A percentile compares a stretch with the other conserved stretches of the same genome.
Evolutionary conservation across 1,140 invertebrate genomes (phyloP).

Genomic region (Aphaenogaster rudis): DNA sequence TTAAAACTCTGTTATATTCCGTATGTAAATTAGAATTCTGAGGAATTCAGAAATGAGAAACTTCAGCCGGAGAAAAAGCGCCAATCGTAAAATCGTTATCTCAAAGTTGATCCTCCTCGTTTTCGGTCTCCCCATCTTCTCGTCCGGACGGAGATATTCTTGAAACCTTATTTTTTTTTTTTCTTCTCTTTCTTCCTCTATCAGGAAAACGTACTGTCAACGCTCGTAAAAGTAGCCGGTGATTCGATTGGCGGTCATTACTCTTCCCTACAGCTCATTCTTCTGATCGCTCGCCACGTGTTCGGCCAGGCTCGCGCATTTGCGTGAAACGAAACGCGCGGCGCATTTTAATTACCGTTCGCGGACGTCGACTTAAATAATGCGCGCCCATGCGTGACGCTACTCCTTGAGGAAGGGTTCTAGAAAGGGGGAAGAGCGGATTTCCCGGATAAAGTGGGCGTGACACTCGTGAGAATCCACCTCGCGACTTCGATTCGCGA

Average conservation of each 20-base stretch:
- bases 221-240: conserved; percentile 30
- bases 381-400: conserved; percentile 14
- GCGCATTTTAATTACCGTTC: conserved; percentile 34
- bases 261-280: conserved; percentile 12
- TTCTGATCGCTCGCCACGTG: conserved; percentile 30
- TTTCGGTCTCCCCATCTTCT: not conserved
- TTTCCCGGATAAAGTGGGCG: conserved; percentile 23
- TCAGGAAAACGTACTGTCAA: not conserved
- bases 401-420: conserved; percentile 22
- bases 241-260: conserved; percentile 24
- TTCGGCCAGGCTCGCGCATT: conserved; percentile 28
- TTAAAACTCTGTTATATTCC: not conserved
- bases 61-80: not conserved
- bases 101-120: not conserved
- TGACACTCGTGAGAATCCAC: conserved; percentile 33
- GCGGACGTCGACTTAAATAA: conserved; percentile 42
- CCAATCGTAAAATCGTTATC: conserved; percentile 5
- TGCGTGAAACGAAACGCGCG: conserved; percentile 39
- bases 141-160: not conserved
- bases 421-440: not conserved
- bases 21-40: not conserved
- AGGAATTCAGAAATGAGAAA: not conserved
- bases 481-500: not conserved
- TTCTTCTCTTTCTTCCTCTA: too few species aligned
- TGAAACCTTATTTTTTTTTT: not conserved